Evolutionary conservation across 1,140 invertebrate genomes (phyloP).

Genomic region (Leptoteleia sp.): DNA sequence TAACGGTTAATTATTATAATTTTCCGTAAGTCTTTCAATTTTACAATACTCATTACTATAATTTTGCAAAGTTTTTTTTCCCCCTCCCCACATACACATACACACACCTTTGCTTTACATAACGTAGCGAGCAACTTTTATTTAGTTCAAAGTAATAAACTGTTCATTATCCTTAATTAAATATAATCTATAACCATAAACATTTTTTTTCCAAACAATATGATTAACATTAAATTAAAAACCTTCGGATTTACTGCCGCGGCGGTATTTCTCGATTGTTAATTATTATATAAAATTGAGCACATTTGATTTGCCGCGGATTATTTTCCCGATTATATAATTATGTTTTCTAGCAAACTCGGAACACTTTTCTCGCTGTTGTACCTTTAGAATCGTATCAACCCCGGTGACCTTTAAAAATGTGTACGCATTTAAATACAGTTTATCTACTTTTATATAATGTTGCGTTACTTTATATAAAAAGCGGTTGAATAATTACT

Average conservation of each 20-base stretch:
- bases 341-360: slow-evolving; percentile 1
- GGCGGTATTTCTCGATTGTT: not conserved
- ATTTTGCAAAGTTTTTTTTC: slow-evolving; percentile 22
- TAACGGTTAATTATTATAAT: slow-evolving; percentile 13
- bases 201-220: not conserved
- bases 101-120: slow-evolving; percentile 33
- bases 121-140: slow-evolving; percentile 25
- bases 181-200: slow-evolving; percentile 29
- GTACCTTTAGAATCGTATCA: slow-evolving; percentile 7
- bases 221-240: slow-evolving; percentile 10
- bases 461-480: slow-evolving; percentile 4
- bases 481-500: slow-evolving; percentile 32
- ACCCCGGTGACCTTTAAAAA: slow-evolving; percentile 11
- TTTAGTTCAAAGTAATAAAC: slow-evolving; percentile 25
- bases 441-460: slow-evolving; percentile 37
- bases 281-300: slow-evolving; percentile 1
- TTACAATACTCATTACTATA: slow-evolving; percentile 20
- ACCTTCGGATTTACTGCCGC: not conserved
- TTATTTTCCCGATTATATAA: slow-evolving; percentile 1
- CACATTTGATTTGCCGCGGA: slow-evolving; percentile 4
- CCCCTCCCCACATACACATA: not conserved
- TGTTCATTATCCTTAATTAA: slow-evolving; percentile 10
- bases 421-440: slow-evolving; percentile 8
- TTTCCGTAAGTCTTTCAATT: slow-evolving; percentile 11
- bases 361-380: slow-evolving; percentile 3